phyloP scores from a whole-genome alignment of 2,888 invertebrate species.

The Torymus auratus region DNA sequence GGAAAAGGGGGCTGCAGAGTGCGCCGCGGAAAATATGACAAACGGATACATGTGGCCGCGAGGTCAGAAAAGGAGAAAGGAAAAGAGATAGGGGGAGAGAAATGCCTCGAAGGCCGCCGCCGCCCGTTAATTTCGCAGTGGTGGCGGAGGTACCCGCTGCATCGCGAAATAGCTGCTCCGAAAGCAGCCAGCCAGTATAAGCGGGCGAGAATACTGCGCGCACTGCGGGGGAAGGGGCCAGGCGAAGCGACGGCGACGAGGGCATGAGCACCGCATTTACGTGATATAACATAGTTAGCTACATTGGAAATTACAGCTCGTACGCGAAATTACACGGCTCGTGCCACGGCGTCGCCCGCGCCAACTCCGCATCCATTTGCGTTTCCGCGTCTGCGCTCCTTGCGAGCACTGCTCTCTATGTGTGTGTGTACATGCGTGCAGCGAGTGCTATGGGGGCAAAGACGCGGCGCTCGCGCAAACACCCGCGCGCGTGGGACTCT shows the following conservation, averaged over 20 bases:
- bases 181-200: neutral
- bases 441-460: no score
- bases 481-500: no score
- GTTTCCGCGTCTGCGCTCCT: slow-evolving; percentile 46
- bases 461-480: no score
- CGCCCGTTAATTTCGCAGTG: slow-evolving; percentile 60
- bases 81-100: slow-evolving; percentile 35
- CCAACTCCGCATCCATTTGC: slow-evolving; percentile 56
- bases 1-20: slow-evolving; percentile 29
- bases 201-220: neutral
- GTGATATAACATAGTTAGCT: slow-evolving; percentile 64
- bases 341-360: slow-evolving; percentile 18
- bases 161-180: slow-evolving; percentile 52
- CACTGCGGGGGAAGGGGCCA: neutral
- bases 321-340: slow-evolving; percentile 65
- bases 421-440: neutral
- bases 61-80: slow-evolving; percentile 11
- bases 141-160: slow-evolving; percentile 55
- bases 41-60: slow-evolving; percentile 24
- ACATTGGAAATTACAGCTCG: slow-evolving; percentile 66
- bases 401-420: neutral
- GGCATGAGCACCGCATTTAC: slow-evolving; percentile 58
- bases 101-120: neutral
- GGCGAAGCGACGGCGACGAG: slow-evolving; percentile 17
- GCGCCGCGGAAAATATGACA: slow-evolving; percentile 38